Evolutionary conservation across 2,113 vertebrate species (phyloP).

Genomic region (Notarius quadriscutis): DNA sequence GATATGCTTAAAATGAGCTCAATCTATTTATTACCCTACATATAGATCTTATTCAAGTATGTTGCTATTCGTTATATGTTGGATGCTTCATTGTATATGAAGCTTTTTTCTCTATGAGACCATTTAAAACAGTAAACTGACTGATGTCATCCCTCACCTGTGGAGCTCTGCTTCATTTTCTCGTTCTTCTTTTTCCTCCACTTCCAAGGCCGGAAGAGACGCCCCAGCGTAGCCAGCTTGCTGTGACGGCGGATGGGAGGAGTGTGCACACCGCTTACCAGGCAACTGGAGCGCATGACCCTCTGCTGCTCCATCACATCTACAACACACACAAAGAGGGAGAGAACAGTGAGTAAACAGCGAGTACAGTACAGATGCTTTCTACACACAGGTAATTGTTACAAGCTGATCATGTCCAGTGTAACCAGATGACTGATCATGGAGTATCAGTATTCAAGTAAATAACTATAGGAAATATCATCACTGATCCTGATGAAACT

Average conservation of each 20-base stretch:
- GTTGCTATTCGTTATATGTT: not conserved
- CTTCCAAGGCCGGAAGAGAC: constrained; percentile 98
- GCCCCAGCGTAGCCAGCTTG: constrained; percentile 92
- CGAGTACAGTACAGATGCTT: not conserved
- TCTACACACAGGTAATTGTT: not conserved
- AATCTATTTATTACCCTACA: not conserved
- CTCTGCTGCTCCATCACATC: constrained; percentile 88
- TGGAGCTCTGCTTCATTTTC: constrained; percentile 93
- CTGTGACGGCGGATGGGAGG: constrained; percentile 92
- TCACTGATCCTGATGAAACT: not conserved
- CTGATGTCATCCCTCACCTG: constrained; percentile 72
- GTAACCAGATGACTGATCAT: not conserved
- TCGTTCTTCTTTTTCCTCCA: constrained; percentile 99
- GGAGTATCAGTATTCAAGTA: not conserved
- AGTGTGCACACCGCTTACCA: constrained; percentile 89
- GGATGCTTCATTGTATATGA: not conserved
- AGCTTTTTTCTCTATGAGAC: not conserved
- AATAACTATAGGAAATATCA: not conserved
- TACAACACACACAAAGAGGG: constrained; percentile 55
- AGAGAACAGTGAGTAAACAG: not conserved
- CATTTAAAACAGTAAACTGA: not conserved
- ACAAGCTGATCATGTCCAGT: not conserved
- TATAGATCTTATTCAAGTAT: not conserved
- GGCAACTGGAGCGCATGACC: constrained; percentile 83
- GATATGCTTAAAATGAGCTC: not conserved